Evolutionary conservation across 1,140 invertebrate species (phyloP).

Genomic region (Sarcophaga peregrina): DNA sequence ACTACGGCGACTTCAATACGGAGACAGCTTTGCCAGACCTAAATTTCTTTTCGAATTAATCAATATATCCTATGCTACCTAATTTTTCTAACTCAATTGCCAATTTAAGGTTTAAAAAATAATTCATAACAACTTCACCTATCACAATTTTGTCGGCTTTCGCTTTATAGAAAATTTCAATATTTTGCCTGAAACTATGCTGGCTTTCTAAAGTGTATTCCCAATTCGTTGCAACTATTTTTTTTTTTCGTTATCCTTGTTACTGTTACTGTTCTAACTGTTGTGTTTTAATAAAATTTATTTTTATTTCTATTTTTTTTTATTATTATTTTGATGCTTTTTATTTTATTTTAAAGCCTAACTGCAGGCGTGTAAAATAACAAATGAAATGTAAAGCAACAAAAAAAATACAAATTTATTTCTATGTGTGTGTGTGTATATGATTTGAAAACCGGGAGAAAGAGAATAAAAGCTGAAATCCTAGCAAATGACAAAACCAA

Average conservation of each 20-base stretch:
- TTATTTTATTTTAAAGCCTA: conserved; percentile 24
- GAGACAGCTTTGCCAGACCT: no score
- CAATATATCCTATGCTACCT: no score
- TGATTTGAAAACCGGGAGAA: neutral
- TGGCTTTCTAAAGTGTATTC: neutral
- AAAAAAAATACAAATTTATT: neutral
- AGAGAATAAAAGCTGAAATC: conserved; percentile 24
- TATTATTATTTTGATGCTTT: neutral
- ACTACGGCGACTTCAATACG: no score
- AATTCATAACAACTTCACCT: no score
- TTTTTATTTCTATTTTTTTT: neutral
- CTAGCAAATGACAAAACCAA: conserved; percentile 21
- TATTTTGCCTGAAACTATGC: no score
- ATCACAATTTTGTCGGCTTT: no score
- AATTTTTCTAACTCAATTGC: no score
- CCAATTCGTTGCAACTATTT: neutral
- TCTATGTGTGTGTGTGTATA: no score
- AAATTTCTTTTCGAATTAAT: no score
- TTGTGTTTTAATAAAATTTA: conserved; percentile 24
- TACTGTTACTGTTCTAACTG: neutral
- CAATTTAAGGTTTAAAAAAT: no score
- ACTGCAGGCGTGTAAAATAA: conserved; percentile 23
- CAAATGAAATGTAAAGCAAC: neutral
- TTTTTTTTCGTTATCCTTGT: neutral
- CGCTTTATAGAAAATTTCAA: no score